Evolutionary conservation across 2,888 invertebrate species (phyloP), one percentile per base, ranked within the genome.

Genomic region (Heliconius sara): DNA sequence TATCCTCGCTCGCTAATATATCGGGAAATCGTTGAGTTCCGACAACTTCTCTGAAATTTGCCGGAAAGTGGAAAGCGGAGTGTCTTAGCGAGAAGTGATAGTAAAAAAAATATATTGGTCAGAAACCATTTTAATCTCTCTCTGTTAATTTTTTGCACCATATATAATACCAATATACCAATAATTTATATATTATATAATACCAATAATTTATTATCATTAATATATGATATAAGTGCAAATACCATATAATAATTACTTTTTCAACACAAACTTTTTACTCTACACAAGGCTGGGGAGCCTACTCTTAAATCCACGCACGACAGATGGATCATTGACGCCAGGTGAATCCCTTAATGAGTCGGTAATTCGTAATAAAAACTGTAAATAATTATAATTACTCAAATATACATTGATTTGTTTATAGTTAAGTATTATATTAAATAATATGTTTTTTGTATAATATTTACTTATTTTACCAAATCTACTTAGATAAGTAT

Each of bases 261-360:
- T 70, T 43, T 70, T 47, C 43, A 43, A 70, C 25, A 25, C 47
- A 43, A 25, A 43, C 68, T 13, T 43, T 43, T 10, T 10, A 60
- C n/a, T 60, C 43, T n/a, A 39, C 43, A 25, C n/a, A 27, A 25
- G 25, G 43, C 43, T 27, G 70, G 74, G 34, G 74, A 34, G 63
- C 60, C 25, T 27, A 39, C 74, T 74, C 60, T 74, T 39, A 74
- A 63, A 74, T 74, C 63, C 74, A 74, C 60, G 63, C 39, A 63
- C 63, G 60, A 74, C 74, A 63, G 74, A 74, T 74, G 74, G 60
- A 39, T 63, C 60, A 63, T 47, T 39, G 77, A 71, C 71, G 77
- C 77, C 77, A 77, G 71, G 77, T 77, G 77, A 77, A 71, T 77
- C 25, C 43, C 27, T 47, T 77, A 63, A 72, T 71, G 39, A 63